Conservation (phyloP, 1,140 invertebrate species). For the Lamellibrachia luymesi region DNA sequence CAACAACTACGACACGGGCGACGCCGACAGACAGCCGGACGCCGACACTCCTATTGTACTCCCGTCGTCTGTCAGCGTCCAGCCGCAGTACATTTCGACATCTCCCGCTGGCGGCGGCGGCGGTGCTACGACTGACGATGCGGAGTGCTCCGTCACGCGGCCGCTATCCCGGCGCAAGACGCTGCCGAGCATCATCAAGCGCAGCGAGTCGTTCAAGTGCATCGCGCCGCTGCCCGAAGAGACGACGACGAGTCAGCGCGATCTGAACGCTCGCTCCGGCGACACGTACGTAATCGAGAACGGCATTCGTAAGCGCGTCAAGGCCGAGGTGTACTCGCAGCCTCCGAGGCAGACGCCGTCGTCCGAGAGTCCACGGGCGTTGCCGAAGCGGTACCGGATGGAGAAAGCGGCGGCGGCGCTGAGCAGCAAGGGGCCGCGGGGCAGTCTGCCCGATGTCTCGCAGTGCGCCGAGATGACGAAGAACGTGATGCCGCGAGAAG, state of each 20-base stretch:
- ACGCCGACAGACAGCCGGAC: not conserved
- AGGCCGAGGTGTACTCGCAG: constrained; percentile 32
- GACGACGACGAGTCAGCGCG: constrained; percentile 19
- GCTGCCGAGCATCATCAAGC: constrained; percentile 39
- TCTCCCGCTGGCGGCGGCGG: not conserved
- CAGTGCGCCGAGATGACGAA: constrained; percentile 56
- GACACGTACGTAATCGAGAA: constrained; percentile 57
- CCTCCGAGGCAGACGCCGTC: not conserved
- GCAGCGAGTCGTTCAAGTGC: not conserved
- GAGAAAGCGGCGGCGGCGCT: constrained; percentile 8
- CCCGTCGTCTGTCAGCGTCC: not conserved
- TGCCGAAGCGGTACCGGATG: constrained; percentile 15
- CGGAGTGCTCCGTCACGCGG: constrained; percentile 38
- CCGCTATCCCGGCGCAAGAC: constrained; percentile 48
- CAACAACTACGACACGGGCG: not conserved
- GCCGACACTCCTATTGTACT: not conserved
- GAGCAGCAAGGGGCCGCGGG: constrained; percentile 41
- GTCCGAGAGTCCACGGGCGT: not conserved
- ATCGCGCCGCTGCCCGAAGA: constrained; percentile 14
- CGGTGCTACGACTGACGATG: constrained; percentile 14
- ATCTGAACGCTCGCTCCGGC: constrained; percentile 23
- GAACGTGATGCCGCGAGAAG: constrained; percentile 85
- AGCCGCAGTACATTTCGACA: not conserved
- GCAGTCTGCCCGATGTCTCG: constrained; percentile 84
- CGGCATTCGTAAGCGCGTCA: constrained; percentile 55